Evolutionary conservation across 2,113 vertebrate species (phyloP), one percentile per base, ranked within the genome.

Genomic region (Pyrgilauda ruficollis): DNA sequence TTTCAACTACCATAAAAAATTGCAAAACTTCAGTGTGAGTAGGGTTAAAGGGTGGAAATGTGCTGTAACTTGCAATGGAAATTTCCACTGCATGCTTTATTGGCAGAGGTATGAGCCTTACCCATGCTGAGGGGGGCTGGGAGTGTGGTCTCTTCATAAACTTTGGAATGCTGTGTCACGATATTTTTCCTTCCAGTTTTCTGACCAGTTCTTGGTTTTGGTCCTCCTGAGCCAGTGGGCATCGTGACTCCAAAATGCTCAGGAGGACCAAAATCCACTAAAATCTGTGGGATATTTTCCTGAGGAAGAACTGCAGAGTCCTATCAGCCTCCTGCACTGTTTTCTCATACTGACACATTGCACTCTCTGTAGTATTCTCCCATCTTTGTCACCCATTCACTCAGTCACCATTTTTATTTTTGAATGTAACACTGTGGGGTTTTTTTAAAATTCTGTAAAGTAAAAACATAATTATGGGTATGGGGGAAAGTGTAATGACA

Each of bases 21-120:
- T 95, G 80, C 68, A 74, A 87, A 96, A 94, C 85, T 85, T 89
- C 87, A 94, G 93, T 92, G 93, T 87, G 67, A 63, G 84, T 93
- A 96, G 95, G 92, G 95, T 96, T 96, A 96, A 96, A 92, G 83
- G 84, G 61, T 96, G 90, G 89, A 95, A 97, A 96, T 90, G 43
- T 87, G 92, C 94, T 96, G 70, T 89, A 86, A 85, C 86, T 89
- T 85, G 94, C 85, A 92, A 93, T 98, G 97, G 97, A 97, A 98
- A 98, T 98, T 98, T 98, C 98, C 97, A 98, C 88, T 89, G 79
- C 28, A 10, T 90, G 86, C 73, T 97, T 88, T 94, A 88, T 94
- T 84, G 87, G 74, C 87, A 91, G 56, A 95, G 84, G 93, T 96
- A 97, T 69, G 94, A 86, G 72, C 90, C 89, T 75, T 87, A 90